Base-by-base conservation (phyloP, 2,113 vertebrate species). In the Cichladusa arquata region DNA sequence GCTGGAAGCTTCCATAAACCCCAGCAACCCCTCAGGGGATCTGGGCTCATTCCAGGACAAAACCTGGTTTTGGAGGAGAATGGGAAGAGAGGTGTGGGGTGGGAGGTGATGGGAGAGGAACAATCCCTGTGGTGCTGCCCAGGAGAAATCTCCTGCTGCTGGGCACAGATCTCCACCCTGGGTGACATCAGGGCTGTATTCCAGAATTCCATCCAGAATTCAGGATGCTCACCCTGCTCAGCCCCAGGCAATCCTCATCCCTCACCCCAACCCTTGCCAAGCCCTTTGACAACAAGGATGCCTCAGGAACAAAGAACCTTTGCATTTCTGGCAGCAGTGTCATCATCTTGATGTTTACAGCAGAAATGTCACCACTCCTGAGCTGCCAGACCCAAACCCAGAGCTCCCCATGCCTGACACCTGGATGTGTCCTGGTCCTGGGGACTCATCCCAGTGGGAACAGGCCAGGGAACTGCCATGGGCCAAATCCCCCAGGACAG, bases 111-210 rank as follows among this genome's bases (percentile, higher is more conserved):
- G 14, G 34, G 14, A 65, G 40, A 42, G 53, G n/a, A n/a, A 25
- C 0, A 0, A 31, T 20, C 19, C 2, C 38, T 2, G 11, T 3
- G 0, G 19, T 20, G 58, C 60, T 74, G 48, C 45, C 74, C 17
- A 17, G 29, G 40, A 2, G 4, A 74, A 66, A 54, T 36, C 24
- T 81, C 26, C 2, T 16, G 23, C 70, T 51, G 73, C 6, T 12
- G 28, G 62, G 61, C 45, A 50, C 53, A 25, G 24, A 65, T 42
- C 50, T 47, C 65, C 60, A 40, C 42, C 42, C 50, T 60, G 14
- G 42, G 31, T 14, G 76, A 45, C 47, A 62, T 45, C 57, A 50
- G 14, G 11, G 57, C 77, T 45, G 28, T 28, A 1, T 22, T 71
- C 34, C 87, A 12, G 67, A 53, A 36, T 12, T 53, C 15, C 47